phyloP scores from a whole-genome alignment of 1,140 invertebrate species.

The Onthophagus taurus region DNA sequence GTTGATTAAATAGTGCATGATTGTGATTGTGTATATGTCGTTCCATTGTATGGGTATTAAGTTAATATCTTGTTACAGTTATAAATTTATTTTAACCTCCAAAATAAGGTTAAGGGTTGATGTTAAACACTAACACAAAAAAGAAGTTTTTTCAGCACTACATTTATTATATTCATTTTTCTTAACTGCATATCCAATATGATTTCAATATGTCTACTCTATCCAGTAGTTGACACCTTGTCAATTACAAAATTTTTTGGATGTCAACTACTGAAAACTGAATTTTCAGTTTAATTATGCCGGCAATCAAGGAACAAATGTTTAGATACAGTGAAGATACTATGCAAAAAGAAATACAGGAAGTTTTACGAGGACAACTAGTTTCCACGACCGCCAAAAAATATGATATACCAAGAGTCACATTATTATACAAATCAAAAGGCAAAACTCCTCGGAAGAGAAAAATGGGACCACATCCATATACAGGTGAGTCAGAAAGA shows the following conservation, averaged over 20 bases:
- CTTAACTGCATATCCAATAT: too few relatives aligned
- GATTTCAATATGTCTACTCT: neutral
- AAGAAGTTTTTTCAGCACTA: too few relatives aligned
- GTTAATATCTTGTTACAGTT: too few relatives aligned
- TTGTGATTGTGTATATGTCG: too few relatives aligned
- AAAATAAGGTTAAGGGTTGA: too few relatives aligned
- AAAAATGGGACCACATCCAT: too few relatives aligned
- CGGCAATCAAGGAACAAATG: neutral
- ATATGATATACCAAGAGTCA: neutral
- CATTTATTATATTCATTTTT: too few relatives aligned
- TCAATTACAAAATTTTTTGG: neutral
- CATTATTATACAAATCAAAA: neutral
- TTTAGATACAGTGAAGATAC: neutral
- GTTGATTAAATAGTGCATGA: too few relatives aligned
- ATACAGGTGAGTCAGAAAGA: too few relatives aligned
- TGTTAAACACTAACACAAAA: too few relatives aligned
- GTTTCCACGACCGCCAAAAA: neutral
- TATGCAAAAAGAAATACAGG: neutral
- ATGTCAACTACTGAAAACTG: neutral
- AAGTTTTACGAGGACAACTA: neutral
- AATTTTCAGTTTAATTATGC: neutral
- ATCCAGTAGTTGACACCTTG: neutral
- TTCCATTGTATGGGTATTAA: too few relatives aligned
- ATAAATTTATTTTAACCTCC: too few relatives aligned
- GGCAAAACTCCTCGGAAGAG: neutral